Evolutionary conservation across 2,888 invertebrate species (phyloP), one percentile per base, ranked within the genome.

Genomic region (Agrilus mali): DNA sequence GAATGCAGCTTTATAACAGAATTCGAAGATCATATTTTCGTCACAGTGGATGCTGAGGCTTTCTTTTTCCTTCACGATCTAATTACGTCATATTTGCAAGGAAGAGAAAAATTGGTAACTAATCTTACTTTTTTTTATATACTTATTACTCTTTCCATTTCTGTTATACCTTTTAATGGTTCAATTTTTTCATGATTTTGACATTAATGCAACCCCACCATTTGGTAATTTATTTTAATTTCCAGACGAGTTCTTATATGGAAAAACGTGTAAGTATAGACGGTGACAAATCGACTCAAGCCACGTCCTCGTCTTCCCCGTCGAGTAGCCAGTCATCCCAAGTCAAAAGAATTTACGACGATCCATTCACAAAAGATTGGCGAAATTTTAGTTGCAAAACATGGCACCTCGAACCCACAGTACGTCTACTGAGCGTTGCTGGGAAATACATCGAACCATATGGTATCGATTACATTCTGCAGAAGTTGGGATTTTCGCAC

Each of bases 361-460:
- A 80, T 56, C 73, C 78, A 54, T 77, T 81, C 54, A 78, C 82
- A 45, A 81, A 83, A 59, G 95, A 95, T 70, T 89, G 85, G 83
- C 73, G 95, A 44, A 83, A 84, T 60, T 96, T 90, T 66, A 79
- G 83, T 58, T 95, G 94, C 67, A 85, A 89, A 67, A 90, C 92
- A 0, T 97, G 97, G 97, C 92, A 92, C 59, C 75, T 96, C 47
- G 94, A 95, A 64, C 96, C 96, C 15, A 92, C 90, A 22, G 90
- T 92, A 46, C 74, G 89, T 74, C 78, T 68, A 53, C 57, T 63
- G 46, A 61, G 60, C 44, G 64, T 63, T 5, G 59, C 64, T 31
- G 95, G 95, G 38, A 93, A 93, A 67, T 88, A 92, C 56, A 94
- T 97, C 58, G 96, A 97, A 66, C 96, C 97, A 1, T 96, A 96